Conservation (phyloP, 2,113 vertebrate species). For the Centrocercus urophasianus region DNA sequence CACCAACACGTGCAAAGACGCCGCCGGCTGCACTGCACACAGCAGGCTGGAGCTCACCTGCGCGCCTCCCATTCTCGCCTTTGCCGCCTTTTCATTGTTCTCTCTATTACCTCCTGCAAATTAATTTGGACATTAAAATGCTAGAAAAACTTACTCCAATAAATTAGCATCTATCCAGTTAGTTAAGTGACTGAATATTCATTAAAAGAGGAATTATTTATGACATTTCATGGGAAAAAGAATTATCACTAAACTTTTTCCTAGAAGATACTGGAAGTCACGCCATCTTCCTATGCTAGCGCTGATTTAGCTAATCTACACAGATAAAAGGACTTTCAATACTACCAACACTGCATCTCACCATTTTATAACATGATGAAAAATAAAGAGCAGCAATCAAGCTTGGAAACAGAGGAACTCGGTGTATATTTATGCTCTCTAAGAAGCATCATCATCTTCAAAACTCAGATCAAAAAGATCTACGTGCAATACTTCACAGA, state of each 20-base stretch:
- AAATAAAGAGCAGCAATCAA: background rate
- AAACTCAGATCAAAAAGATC: background rate
- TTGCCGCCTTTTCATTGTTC: conserved; percentile 85
- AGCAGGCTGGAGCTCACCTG: conserved; percentile 76
- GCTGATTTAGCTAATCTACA: background rate
- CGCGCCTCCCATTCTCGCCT: conserved; percentile 91
- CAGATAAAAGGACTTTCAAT: background rate
- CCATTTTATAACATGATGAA: background rate
- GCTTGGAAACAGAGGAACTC: background rate
- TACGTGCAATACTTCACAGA: background rate
- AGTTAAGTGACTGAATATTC: background rate
- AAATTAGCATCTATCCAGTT: background rate
- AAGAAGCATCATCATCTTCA: background rate
- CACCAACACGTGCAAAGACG: background rate
- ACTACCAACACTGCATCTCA: background rate
- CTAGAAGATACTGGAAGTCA: background rate
- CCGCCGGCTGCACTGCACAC: background rate
- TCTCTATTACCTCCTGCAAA: conserved; percentile 86
- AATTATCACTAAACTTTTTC: background rate
- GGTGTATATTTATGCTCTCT: background rate
- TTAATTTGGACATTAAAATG: background rate
- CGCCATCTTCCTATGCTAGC: background rate
- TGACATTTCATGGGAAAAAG: background rate
- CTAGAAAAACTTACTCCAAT: background rate
- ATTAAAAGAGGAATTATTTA: background rate